Evolutionary conservation across 2,797 vertebrate species (phyloP), one percentile per base, ranked within the genome.

Genomic region (Heterohyrax brucei): DNA sequence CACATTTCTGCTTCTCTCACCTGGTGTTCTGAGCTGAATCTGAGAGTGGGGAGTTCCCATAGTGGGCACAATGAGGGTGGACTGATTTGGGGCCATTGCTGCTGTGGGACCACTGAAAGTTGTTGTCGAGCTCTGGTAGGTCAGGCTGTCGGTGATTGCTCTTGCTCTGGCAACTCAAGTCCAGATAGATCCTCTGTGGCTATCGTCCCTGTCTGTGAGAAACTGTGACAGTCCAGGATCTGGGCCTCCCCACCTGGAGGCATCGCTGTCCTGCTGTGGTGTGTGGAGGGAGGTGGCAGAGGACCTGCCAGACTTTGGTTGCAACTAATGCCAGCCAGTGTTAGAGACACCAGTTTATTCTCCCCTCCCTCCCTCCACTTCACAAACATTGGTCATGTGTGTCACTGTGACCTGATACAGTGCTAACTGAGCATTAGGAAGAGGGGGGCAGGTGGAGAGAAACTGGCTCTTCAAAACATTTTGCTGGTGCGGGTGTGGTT

Each of bases 321-420:
- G 80, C 53, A n/a, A 22, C 73, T 84, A 8, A 61, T 93, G 56
- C 66, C 62, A 39, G 83, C 80, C 77, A 80, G 79, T 66, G 53
- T 90, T 62, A 78, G 6, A 64, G 59, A 76, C 44, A 68, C 68
- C 28, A 85, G 33, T 90, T 83, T 78, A 50, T 87, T 86, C 78
- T 87, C n/a, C 33, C 77, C 39, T 75, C 26, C 44, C 44, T 77
- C 33, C 75, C n/a, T 64, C 46, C 53, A 21, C n/a, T 64, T 22
- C 70, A 81, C 33, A 46, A 19, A 24, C 2, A 0, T 30, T 70
- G 92, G 80, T 56, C 53, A 56, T 56, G 53, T 56, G 12, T 85
- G 81, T 97, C 96, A 87, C 64, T 53, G 56, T 95, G 84, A 84
- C 89, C 84, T 94, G 85, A 70, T 16, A 66, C 75, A 50, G 0